Base-by-base conservation (phyloP, 1,140 invertebrate species). In the Lepidurus packardi region DNA sequence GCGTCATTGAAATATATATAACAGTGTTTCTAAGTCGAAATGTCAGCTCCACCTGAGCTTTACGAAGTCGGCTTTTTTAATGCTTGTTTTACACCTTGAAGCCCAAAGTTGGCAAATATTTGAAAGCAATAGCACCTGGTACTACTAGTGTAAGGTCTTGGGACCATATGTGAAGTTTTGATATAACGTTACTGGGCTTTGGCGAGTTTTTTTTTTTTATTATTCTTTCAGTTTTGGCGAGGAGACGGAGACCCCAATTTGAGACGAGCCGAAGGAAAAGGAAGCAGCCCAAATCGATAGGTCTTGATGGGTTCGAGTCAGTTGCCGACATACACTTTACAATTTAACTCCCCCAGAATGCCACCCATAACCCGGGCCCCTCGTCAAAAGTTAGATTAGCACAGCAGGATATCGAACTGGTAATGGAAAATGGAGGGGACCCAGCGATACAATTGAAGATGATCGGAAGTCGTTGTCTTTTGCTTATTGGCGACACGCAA, bases 231-330 rank as follows among this genome's bases (percentile, higher is more conserved):
- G 1, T 1, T 65, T 16, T 21, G 21, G 16, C 10, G 10, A 65
- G 13, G 13, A n/a, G 53, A 21, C 0, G 53, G 21, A 65, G 53
- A 65, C 53, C 53, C 13, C 21, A 16, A n/a, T 65, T 65, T 65
- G 53, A 65, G 53, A 65, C 13, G 47, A 65, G 7, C 16, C 16
- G 13, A 65, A 16, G 53, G 6, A 65, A 65, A 65, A 21, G 53
- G 16, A 21, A 16, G 53, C 6, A 21, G 53, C 9, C 53, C 9
- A 9, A 65, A 65, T 65, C 53, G 21, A 65, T 65, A 65, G 53
- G 53, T 65, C 53, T 65, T 65, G 53, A 65, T 65, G 53, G 53
- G 53, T 65, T 65, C 53, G 21, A 65, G 53, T 65, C 53, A 65
- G 53, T 65, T 65, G 53, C 16, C 53, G 53, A 65, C 53, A 7